These are phyloP conservation scores for Brachypodius melanocephalos DNA, from an alignment of 2,113 vertebrate species.

Conservation along the genomic window DNA sequence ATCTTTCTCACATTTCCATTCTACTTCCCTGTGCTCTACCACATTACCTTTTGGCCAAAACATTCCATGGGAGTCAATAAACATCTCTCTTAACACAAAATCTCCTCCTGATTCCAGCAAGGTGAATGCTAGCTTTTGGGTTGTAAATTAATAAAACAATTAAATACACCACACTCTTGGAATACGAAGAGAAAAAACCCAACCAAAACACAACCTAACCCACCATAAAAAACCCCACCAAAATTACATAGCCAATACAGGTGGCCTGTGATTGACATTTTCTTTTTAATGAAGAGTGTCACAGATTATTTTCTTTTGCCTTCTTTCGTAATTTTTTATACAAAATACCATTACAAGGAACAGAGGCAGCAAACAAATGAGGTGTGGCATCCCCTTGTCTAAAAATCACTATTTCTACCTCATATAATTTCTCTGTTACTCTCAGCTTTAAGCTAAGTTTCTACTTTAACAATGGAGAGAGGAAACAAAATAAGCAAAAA, in stretches of 20 bases:
- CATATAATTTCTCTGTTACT: background rate
- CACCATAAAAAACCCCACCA: fast-evolving
- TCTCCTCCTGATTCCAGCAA: background rate
- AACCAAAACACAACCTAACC: fast-evolving
- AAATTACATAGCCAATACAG: background rate
- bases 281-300: background rate
- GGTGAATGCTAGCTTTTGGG: background rate
- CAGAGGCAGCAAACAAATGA: background rate
- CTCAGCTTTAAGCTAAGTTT: background rate
- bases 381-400: background rate
- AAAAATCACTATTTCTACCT: background rate
- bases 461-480: background rate
- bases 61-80: background rate
- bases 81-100: background rate
- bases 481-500: background rate
- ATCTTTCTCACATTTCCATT: background rate
- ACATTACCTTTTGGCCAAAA: background rate
- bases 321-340: background rate
- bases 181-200: background rate
- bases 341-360: background rate
- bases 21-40: background rate
- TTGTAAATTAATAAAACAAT: background rate
- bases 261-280: background rate
- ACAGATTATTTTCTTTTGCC: background rate
- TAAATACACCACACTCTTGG: background rate